Conservation (phyloP, 2,113 vertebrate genomes). For the Gorsachius goisagi region DNA sequence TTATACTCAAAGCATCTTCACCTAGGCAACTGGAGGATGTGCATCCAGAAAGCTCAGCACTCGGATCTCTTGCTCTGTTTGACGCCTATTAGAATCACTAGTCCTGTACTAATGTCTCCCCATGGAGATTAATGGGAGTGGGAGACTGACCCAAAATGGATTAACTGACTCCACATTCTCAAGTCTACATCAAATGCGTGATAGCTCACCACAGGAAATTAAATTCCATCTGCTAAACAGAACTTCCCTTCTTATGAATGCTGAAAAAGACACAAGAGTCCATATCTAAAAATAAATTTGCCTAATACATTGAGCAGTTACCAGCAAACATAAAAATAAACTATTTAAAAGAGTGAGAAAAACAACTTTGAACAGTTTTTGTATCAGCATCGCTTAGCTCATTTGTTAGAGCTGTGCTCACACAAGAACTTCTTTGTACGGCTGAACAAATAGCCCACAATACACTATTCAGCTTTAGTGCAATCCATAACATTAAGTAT, state of each 20-base stretch:
- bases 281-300: not conserved
- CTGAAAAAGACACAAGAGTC: not conserved
- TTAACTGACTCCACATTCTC: not conserved
- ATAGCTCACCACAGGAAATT: not conserved
- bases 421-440: constrained; percentile 65
- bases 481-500: not conserved
- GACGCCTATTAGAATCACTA: not conserved
- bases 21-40: not conserved
- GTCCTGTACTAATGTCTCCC: not conserved
- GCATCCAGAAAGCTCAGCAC: not conserved
- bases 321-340: constrained; percentile 22
- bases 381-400: constrained; percentile 11
- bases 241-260: not conserved
- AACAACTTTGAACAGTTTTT: constrained; percentile 22
- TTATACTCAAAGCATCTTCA: not conserved
- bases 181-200: not conserved
- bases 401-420: constrained; percentile 15
- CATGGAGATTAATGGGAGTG: not conserved
- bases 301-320: not conserved
- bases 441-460: constrained; percentile 56
- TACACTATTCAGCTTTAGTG: constrained; percentile 37
- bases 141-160: not conserved
- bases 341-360: constrained; percentile 29
- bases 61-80: not conserved
- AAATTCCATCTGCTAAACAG: not conserved